Percentiles rank a stretch among this genome's conserved stretches.
Evolutionary conservation across 2,888 invertebrate genomes (phyloP).

Genomic region (Lithophane socia): DNA sequence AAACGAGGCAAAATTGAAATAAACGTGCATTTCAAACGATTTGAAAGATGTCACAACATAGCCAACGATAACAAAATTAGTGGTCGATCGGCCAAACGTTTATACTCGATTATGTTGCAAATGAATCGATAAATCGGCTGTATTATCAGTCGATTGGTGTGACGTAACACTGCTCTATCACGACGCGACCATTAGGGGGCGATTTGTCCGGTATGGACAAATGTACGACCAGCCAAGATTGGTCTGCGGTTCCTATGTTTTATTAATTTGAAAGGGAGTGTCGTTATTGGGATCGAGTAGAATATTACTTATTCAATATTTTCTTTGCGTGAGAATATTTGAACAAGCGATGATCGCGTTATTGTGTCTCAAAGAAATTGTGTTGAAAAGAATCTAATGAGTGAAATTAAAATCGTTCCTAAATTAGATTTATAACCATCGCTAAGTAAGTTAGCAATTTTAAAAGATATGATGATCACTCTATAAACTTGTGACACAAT

Average conservation of each 20-base stretch:
- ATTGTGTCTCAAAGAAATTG: not conserved
- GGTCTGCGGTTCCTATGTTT: conserved; percentile 30
- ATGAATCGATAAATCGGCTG: conserved; percentile 74
- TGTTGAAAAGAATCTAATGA: not conserved
- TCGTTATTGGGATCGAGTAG: conserved; percentile 25
- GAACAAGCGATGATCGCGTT: not conserved
- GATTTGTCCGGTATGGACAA: conserved; percentile 65
- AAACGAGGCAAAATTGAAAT: conserved; percentile 23
- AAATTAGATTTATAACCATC: not conserved
- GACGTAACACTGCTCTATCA: conserved; percentile 80
- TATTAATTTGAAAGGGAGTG: conserved; percentile 47
- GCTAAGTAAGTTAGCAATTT: not conserved
- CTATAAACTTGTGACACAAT: not conserved
- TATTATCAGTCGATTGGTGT: conserved; percentile 71
- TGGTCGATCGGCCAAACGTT: conserved; percentile 51
- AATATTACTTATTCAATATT: not conserved
- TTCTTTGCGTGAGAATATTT: not conserved
- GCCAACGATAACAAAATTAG: conserved; percentile 48
- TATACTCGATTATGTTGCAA: conserved; percentile 75
- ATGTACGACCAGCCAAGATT: conserved; percentile 44
- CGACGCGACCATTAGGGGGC: conserved; percentile 73
- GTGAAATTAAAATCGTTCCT: not conserved
- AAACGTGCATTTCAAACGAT: conserved; percentile 38
- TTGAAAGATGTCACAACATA: conserved; percentile 56
- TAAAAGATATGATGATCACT: not conserved